phyloP scores from a whole-genome alignment of 2,888 invertebrate species.

The Camponotus fellah region DNA sequence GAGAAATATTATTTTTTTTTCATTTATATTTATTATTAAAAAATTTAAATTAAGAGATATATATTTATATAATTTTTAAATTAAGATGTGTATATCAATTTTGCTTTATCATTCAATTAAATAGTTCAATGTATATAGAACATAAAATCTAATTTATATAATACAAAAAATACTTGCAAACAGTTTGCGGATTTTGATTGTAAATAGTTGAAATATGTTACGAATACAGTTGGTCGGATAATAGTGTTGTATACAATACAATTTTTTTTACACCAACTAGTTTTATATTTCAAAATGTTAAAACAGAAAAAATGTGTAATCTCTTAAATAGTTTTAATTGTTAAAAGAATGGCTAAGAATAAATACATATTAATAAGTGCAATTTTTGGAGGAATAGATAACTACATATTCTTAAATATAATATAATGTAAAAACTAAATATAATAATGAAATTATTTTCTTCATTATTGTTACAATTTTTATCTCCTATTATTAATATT shows the following conservation, averaged over 20 bases:
- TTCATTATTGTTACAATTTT: slow-evolving; percentile 7
- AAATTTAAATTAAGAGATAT: neutral
- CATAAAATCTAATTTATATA: too few species aligned
- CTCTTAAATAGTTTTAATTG: slow-evolving; percentile 16
- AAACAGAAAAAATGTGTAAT: neutral
- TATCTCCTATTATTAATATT: neutral
- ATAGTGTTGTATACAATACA: slow-evolving; percentile 23
- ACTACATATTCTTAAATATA: neutral
- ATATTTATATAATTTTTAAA: too few species aligned
- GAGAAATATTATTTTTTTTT: neutral
- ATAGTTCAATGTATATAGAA: too few species aligned
- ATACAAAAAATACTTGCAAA: too few species aligned
- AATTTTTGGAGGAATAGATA: neutral
- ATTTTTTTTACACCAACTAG: slow-evolving; percentile 33
- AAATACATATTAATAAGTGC: neutral
- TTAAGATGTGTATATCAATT: too few species aligned
- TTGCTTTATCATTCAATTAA: too few species aligned
- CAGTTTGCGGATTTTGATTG: too few species aligned
- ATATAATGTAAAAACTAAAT: neutral
- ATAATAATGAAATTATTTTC: neutral
- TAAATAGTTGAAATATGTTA: slow-evolving; percentile 17
- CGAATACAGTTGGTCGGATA: slow-evolving; percentile 26
- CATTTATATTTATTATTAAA: too few species aligned
- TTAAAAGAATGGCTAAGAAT: neutral
- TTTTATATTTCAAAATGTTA: slow-evolving; percentile 41